These are phyloP conservation scores for Stenurella melanura DNA, from an alignment of 2,888 invertebrate genomes.

Conservation along the genomic window DNA sequence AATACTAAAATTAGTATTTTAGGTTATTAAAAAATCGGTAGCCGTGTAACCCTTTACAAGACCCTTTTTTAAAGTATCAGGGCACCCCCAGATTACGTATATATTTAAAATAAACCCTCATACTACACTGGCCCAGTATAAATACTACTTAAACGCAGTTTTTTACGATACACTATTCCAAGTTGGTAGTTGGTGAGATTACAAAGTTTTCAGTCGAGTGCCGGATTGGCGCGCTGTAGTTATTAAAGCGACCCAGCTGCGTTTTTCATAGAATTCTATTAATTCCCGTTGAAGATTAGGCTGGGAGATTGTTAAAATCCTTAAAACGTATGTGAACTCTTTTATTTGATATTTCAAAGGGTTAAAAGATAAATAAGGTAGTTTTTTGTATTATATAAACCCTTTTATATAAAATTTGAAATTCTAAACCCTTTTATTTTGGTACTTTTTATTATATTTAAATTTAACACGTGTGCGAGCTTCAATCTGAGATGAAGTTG, in stretches of 20 bases:
- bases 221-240: conserved; percentile 39
- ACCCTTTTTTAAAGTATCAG: conserved; percentile 48
- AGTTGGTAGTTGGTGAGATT: conserved; percentile 28
- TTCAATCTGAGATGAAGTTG: conserved; percentile 42
- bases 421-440: conserved; percentile 70
- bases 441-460: conserved; percentile 66
- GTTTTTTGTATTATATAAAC: conserved; percentile 60
- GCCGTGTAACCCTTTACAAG: conserved; percentile 53
- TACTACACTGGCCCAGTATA: conserved; percentile 49
- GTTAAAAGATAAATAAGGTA: conserved; percentile 65
- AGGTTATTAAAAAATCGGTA: conserved; percentile 58
- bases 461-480: conserved; percentile 63
- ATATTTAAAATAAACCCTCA: conserved; percentile 58
- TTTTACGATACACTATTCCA: conserved; percentile 51
- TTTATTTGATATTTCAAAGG: conserved; percentile 62
- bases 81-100: conserved; percentile 55
- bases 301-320: conserved; percentile 55
- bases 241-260: conserved; percentile 46
- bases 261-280: conserved; percentile 37
- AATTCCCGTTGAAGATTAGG: conserved; percentile 27
- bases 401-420: conserved; percentile 61
- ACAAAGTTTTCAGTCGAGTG: conserved; percentile 47
- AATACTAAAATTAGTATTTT: conserved; percentile 55
- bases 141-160: conserved; percentile 56
- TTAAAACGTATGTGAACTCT: conserved; percentile 59